Percentiles rank a stretch among this genome's conserved stretches.
Evolutionary conservation across 1,140 invertebrate species (phyloP).

Genomic region (Ips typographus): DNA sequence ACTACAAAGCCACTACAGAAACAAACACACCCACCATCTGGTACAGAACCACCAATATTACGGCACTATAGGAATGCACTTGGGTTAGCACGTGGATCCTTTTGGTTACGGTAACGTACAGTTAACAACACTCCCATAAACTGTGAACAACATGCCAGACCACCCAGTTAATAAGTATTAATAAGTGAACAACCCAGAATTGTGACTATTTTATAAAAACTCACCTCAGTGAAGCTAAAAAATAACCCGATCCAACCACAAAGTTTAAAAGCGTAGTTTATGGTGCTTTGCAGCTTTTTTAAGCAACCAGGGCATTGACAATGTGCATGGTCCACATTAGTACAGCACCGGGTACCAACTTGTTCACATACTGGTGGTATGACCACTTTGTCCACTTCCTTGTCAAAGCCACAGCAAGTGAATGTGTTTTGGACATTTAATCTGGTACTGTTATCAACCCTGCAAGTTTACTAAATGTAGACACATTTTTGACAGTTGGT

Average conservation of each 20-base stretch:
- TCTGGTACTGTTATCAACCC: slow-evolving; percentile 62
- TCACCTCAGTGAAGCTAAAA: slow-evolving; percentile 97
- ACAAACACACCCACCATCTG: slow-evolving; percentile 50
- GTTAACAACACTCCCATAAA: slow-evolving; percentile 97
- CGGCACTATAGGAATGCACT: slow-evolving; percentile 90
- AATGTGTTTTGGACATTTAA: slow-evolving; percentile 74
- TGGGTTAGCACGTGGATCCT: slow-evolving; percentile 93
- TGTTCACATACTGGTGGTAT: slow-evolving; percentile 64
- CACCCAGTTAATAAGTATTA: slow-evolving; percentile 1
- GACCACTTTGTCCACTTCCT: slow-evolving; percentile 47
- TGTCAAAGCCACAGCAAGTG: slow-evolving; percentile 81
- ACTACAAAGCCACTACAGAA: background rate
- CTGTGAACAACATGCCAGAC: slow-evolving; percentile 62
- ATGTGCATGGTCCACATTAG: slow-evolving; percentile 37
- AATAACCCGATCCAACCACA: slow-evolving; percentile 92
- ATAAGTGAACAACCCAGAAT: slow-evolving; percentile 14
- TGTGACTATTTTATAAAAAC: slow-evolving; percentile 21
- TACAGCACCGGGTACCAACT: slow-evolving; percentile 56
- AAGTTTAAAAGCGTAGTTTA: slow-evolving; percentile 84
- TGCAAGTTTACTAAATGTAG: background rate
- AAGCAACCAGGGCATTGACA: slow-evolving; percentile 75
- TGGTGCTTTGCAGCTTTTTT: slow-evolving; percentile 71
- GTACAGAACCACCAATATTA: slow-evolving; percentile 41
- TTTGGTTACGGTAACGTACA: slow-evolving; percentile 94
- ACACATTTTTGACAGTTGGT: too few relatives aligned